Conservation (phyloP, 2,888 invertebrate genomes). For the Nomada flava region DNA sequence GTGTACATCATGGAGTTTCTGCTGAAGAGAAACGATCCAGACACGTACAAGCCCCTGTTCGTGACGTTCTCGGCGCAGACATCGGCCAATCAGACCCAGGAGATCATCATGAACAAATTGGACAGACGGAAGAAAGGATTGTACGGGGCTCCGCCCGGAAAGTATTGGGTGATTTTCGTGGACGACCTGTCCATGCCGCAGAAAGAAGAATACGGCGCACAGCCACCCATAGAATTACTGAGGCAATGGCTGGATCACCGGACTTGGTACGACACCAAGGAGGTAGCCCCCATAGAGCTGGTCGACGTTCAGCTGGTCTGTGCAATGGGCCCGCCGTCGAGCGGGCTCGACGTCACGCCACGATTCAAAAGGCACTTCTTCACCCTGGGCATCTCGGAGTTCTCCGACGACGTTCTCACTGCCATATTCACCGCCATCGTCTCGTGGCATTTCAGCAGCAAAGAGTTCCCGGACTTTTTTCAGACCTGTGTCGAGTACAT, state of each 20-base stretch:
- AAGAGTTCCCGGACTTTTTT: slow-evolving; percentile 96
- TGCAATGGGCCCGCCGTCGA: slow-evolving; percentile 94
- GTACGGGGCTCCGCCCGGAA: slow-evolving; percentile 83
- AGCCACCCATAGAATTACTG: slow-evolving; percentile 96
- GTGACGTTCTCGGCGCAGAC: slow-evolving; percentile 98
- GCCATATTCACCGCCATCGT: slow-evolving; percentile 95
- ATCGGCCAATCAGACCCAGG: slow-evolving; percentile 96
- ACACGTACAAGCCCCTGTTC: slow-evolving; percentile 92
- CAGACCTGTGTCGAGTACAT: slow-evolving; percentile 94
- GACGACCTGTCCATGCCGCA: slow-evolving; percentile 98
- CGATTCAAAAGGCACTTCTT: slow-evolving; percentile 94
- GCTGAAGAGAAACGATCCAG: slow-evolving; percentile 91
- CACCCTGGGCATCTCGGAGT: slow-evolving; percentile 94
- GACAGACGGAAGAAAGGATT: slow-evolving; percentile 95
- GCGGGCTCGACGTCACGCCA: slow-evolving; percentile 93
- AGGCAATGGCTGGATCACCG: slow-evolving; percentile 96
- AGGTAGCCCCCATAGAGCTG: slow-evolving; percentile 90
- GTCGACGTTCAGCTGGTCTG: slow-evolving; percentile 95
- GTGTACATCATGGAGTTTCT: slow-evolving; percentile 95
- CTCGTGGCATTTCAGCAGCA: slow-evolving; percentile 95
- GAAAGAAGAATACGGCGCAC: slow-evolving; percentile 95
- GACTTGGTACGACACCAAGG: slow-evolving; percentile 95
- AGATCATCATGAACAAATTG: slow-evolving; percentile 97
- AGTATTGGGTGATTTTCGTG: slow-evolving; percentile 94
- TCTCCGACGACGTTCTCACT: slow-evolving; percentile 92